Conservation (phyloP, 2,888 invertebrate species). For the Maniola hyperantus region DNA sequence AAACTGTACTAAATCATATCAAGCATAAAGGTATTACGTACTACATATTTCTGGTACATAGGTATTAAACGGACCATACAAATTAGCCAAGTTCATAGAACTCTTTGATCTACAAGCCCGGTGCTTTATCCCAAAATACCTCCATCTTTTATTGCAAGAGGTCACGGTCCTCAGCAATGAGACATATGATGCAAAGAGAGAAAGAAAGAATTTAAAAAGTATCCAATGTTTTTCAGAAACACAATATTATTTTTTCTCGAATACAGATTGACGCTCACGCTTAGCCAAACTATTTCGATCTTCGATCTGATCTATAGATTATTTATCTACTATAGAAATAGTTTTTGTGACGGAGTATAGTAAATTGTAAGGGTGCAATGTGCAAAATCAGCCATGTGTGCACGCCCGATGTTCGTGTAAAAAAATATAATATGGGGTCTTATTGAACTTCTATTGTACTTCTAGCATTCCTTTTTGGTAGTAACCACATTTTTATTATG, state of each 20-base stretch:
- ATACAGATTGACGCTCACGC: conserved; percentile 9
- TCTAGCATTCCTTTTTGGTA: neutral
- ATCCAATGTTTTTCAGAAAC: neutral
- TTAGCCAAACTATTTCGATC: conserved; percentile 9
- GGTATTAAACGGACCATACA: too few relatives aligned
- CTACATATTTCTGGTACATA: too few relatives aligned
- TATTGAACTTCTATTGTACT: conserved; percentile 8
- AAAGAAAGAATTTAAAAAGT: too few relatives aligned
- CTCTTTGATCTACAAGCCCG: too few relatives aligned
- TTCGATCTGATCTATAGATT: conserved; percentile 9
- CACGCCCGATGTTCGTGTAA: conserved; percentile 14
- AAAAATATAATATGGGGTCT: conserved; percentile 15
- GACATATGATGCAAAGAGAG: too few relatives aligned
- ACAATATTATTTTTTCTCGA: neutral
- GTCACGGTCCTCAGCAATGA: too few relatives aligned
- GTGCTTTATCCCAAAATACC: too few relatives aligned
- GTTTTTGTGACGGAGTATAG: conserved; percentile 8
- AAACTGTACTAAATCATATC: too few relatives aligned
- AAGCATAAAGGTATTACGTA: too few relatives aligned
- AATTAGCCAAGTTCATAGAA: too few relatives aligned
- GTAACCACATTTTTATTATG: conserved; percentile 2
- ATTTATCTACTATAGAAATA: conserved; percentile 8
- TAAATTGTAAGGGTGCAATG: conserved; percentile 14
- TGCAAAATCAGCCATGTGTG: conserved; percentile 18
- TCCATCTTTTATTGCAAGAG: too few relatives aligned